Percentiles rank a stretch among this genome's conserved stretches.
phyloP scores from a whole-genome alignment of 2,113 vertebrate species.

The Zapus hudsonius region DNA sequence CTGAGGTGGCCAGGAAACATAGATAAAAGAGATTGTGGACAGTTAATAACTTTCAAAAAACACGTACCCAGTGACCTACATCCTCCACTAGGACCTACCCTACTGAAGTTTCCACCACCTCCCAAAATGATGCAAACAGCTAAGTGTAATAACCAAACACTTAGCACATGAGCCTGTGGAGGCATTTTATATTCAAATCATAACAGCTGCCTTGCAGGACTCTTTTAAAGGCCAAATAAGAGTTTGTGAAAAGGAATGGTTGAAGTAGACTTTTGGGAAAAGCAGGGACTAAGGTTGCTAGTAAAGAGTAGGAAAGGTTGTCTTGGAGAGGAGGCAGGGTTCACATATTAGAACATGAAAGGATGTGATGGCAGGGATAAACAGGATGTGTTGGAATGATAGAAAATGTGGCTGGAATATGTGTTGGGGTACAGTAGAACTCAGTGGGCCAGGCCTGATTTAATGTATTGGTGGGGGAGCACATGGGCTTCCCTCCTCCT shows the following conservation, averaged over 20 bases:
- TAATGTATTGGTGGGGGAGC: neutral
- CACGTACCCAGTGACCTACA: neutral
- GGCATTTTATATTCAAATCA: neutral
- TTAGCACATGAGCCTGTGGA: neutral
- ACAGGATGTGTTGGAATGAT: neutral
- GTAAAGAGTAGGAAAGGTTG: neutral
- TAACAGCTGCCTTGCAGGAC: neutral
- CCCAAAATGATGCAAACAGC: neutral
- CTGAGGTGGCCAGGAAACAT: neutral
- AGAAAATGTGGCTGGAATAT: neutral
- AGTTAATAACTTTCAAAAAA: neutral
- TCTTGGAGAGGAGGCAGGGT: neutral
- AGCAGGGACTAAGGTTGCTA: neutral
- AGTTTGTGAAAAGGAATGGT: neutral
- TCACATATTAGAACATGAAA: neutral
- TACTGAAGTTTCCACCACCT: neutral
- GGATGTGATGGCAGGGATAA: neutral
- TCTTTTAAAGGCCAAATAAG: constrained; percentile 34
- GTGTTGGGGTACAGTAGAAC: neutral
- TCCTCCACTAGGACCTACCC: neutral
- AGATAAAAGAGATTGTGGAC: neutral
- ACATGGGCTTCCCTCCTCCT: neutral
- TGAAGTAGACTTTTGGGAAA: neutral
- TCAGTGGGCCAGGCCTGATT: neutral
- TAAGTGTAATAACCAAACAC: neutral